Conservation (phyloP, 1,140 invertebrate species). For the Chironomus tepperi region DNA sequence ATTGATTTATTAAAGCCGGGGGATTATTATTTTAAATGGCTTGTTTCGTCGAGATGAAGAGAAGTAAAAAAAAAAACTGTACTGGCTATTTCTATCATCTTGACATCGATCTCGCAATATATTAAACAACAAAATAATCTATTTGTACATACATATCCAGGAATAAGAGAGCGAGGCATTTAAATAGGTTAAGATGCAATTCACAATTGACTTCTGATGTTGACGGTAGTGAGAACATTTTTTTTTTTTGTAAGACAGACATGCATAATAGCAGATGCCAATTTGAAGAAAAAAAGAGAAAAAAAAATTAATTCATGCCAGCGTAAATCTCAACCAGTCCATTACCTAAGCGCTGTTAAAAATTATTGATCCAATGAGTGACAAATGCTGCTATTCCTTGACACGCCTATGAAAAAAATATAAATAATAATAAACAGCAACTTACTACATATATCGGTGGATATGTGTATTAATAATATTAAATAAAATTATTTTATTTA, state of each 20-base stretch:
- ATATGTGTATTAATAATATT: neutral
- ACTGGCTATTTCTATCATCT: constrained; percentile 8
- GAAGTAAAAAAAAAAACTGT: neutral
- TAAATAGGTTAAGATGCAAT: too few species aligned
- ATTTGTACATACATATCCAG: neutral
- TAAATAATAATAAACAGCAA: neutral
- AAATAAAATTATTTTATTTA: neutral
- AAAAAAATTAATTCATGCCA: constrained; percentile 2
- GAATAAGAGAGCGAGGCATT: constrained; percentile 1
- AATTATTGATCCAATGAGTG: constrained; percentile 18
- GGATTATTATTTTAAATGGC: neutral
- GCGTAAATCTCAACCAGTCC: constrained; percentile 10
- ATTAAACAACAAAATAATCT: neutral
- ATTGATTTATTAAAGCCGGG: constrained; percentile 4
- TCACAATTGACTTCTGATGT: too few species aligned
- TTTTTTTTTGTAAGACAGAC: neutral
- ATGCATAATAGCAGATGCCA: neutral
- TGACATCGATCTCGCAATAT: neutral
- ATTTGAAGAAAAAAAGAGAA: neutral
- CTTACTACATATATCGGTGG: neutral
- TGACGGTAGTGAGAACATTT: neutral
- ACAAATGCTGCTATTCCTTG: constrained; percentile 6
- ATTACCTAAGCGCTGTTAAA: constrained; percentile 20
- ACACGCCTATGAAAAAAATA: neutral
- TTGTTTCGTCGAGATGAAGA: neutral